A percentile compares a stretch with the other conserved stretches of the same genome.
These are phyloP conservation scores for Paraescarpia echinospica DNA, from an alignment of 1,140 invertebrate genomes.

Conservation along the genomic window DNA sequence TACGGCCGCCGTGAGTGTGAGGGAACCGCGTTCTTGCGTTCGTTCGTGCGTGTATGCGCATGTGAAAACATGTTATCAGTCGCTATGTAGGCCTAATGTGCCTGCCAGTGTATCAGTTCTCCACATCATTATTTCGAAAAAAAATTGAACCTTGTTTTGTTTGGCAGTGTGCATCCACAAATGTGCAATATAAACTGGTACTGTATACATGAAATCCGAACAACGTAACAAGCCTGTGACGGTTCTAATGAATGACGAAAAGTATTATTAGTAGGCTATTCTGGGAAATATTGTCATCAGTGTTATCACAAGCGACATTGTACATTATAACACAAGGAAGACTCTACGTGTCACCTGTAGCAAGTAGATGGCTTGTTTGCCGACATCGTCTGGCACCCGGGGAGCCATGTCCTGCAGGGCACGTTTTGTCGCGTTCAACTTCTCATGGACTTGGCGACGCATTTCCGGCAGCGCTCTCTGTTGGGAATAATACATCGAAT, in stretches of 20 bases:
- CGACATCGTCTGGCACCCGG: neutral
- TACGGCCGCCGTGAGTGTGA: too few relatives aligned
- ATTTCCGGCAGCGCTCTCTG: neutral
- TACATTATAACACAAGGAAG: neutral
- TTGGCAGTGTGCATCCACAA: too few relatives aligned
- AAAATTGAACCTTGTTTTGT: too few relatives aligned
- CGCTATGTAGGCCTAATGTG: too few relatives aligned
- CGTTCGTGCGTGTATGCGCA: too few relatives aligned
- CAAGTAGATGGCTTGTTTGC: neutral
- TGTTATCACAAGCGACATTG: neutral
- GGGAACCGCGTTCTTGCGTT: too few relatives aligned
- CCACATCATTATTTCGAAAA: too few relatives aligned
- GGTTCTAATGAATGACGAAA: neutral
- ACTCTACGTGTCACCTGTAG: neutral
- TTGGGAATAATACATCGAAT: neutral
- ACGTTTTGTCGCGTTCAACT: neutral
- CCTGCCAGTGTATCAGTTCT: too few relatives aligned
- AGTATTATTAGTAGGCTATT: neutral
- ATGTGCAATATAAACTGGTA: too few relatives aligned
- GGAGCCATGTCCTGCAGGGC: neutral
- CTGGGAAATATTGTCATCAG: neutral
- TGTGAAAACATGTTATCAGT: too few relatives aligned
- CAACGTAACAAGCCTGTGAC: too few relatives aligned
- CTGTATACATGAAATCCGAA: too few relatives aligned
- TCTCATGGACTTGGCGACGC: neutral